Percentiles rank a stretch among this genome's conserved stretches.
Conservation (phyloP, 2,113 vertebrate species). For the Pseudolaguvia tuberculata region DNA sequence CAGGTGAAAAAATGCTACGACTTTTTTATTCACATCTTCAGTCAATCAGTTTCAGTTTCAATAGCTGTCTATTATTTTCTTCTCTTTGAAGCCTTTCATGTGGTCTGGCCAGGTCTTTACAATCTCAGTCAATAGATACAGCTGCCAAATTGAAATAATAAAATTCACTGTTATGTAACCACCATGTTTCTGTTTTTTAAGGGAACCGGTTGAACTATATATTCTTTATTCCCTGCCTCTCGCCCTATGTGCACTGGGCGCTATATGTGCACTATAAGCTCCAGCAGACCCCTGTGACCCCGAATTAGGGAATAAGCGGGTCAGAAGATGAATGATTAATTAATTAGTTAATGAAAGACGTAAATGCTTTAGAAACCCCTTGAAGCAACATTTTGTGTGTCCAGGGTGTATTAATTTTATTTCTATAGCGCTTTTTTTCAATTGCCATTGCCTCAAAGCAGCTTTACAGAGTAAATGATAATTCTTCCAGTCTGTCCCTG, state of each 20-base stretch:
- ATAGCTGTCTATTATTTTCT: slow-evolving; percentile 21
- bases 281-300: too few relatives aligned
- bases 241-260: too few relatives aligned
- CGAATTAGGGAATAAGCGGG: too few relatives aligned
- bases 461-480: too few relatives aligned
- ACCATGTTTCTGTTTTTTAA: not conserved
- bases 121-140: not conserved
- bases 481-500: too few relatives aligned
- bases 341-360: not conserved
- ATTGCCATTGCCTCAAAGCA: too few relatives aligned
- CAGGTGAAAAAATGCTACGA: not conserved
- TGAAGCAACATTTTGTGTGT: not conserved
- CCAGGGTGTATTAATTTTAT: too few relatives aligned
- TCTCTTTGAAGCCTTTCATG: slow-evolving; percentile 3
- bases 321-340: too few relatives aligned
- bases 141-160: slow-evolving; percentile 11
- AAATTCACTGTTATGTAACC: slow-evolving; percentile 9
- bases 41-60: not conserved
- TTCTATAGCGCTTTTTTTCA: too few relatives aligned
- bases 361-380: not conserved
- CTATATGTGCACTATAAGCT: too few relatives aligned
- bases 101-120: slow-evolving; percentile 1
- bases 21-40: slow-evolving; percentile 15
- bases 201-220: not conserved
- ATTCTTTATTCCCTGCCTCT: too few relatives aligned